A percentile compares a stretch with the other conserved stretches of the same genome.
Evolutionary conservation across 2,888 invertebrate species (phyloP).

Genomic region (Bembecia ichneumoniformis): DNA sequence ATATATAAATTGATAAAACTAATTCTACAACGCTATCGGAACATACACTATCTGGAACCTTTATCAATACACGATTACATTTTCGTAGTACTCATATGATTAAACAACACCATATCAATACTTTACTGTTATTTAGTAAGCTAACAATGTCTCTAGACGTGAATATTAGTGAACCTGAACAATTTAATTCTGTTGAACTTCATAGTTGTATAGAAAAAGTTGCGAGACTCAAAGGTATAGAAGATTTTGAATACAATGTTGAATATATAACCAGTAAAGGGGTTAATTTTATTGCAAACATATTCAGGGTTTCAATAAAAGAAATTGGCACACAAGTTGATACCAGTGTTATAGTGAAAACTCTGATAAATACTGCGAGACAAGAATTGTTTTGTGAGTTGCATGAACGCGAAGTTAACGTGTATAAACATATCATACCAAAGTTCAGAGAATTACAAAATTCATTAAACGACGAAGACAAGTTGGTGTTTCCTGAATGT

Average conservation of each 20-base stretch:
- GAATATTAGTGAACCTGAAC: slow-evolving; percentile 59
- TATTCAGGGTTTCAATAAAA: slow-evolving; percentile 45
- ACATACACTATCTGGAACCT: too few species aligned
- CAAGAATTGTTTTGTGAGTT: slow-evolving; percentile 49
- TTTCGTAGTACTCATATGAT: neutral
- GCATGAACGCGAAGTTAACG: slow-evolving; percentile 47
- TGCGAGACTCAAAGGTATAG: slow-evolving; percentile 30
- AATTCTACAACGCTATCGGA: too few species aligned
- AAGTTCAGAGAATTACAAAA: slow-evolving; percentile 35
- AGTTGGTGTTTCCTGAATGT: slow-evolving; percentile 37
- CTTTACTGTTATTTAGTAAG: neutral
- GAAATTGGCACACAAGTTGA: slow-evolving; percentile 26
- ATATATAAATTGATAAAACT: too few species aligned
- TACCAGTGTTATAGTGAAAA: slow-evolving; percentile 47
- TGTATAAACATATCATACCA: slow-evolving; percentile 36
- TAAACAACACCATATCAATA: neutral
- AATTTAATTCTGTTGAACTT: slow-evolving; percentile 48
- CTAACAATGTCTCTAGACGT: slow-evolving; percentile 56
- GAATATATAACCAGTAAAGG: slow-evolving; percentile 47
- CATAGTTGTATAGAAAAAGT: slow-evolving; percentile 41
- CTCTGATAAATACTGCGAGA: slow-evolving; percentile 45
- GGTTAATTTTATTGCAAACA: slow-evolving; percentile 48
- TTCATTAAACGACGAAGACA: slow-evolving; percentile 20
- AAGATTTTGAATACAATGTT: slow-evolving; percentile 47
- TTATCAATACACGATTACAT: too few species aligned